phyloP scores from a whole-genome alignment of 2,888 invertebrate genomes.

The Apodemia mormo region DNA sequence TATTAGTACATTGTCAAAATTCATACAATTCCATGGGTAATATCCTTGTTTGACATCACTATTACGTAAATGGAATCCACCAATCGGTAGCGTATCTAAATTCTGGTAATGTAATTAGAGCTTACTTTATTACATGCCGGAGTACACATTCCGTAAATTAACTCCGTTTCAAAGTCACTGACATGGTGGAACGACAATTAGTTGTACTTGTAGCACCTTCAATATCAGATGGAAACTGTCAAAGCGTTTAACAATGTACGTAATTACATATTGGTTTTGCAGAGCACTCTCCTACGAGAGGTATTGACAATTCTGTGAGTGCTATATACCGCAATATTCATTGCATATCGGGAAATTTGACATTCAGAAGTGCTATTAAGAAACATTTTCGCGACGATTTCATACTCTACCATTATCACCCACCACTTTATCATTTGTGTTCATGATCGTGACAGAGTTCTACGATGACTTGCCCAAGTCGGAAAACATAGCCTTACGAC shows the following conservation, averaged over 20 bases:
- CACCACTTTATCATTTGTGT: too few species aligned
- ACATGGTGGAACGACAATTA: constrained; percentile 17
- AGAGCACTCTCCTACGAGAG: constrained; percentile 14
- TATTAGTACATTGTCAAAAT: background rate
- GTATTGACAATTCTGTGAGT: constrained; percentile 21
- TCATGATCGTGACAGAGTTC: too few species aligned
- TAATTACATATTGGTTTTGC: constrained; percentile 36
- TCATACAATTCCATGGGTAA: background rate
- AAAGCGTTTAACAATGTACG: constrained; percentile 51
- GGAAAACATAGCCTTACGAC: too few species aligned
- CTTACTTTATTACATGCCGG: constrained; percentile 21
- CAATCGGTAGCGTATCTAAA: constrained; percentile 16
- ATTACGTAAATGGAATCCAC: constrained; percentile 4
- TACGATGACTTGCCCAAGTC: too few species aligned
- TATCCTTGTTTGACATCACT: background rate
- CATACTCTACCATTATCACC: background rate
- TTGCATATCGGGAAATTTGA: too few species aligned
- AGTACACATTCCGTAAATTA: constrained; percentile 23
- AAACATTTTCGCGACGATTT: background rate
- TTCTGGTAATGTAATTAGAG: constrained; percentile 15
- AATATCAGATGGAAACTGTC: constrained; percentile 48
- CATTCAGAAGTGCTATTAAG: background rate
- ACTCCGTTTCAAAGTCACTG: constrained; percentile 22
- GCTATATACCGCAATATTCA: background rate
- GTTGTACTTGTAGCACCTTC: constrained; percentile 36